Evolutionary conservation across 2,113 vertebrate species (phyloP), one percentile per base, ranked within the genome.

Genomic region (Pandion haliaetus): DNA sequence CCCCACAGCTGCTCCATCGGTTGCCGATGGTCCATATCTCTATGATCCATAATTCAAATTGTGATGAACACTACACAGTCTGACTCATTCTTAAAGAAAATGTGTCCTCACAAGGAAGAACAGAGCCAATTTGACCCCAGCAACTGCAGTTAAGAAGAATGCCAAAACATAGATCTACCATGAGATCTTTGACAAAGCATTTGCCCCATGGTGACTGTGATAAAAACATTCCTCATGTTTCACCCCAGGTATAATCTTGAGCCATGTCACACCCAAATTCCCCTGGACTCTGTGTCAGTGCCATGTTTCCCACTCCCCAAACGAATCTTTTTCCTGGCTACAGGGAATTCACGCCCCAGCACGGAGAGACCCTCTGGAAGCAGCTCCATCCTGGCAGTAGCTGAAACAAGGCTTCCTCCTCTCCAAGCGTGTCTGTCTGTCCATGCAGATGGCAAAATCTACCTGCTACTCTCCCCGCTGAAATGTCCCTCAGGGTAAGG

Each of bases 201-300:
- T 52, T 76, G 14, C 10, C 18, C 13, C 3, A 0, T 52, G 17
- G 24, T 32, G 8, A 52, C 58, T 8, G 0, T 44, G 14, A 65
- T 47, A 49, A 88, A 62, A 65, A 25, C 7, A 13, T 47, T 49
- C 42, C 42, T 54, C 13, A 2, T 42, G 12, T 10, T 25, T 81
- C 24, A 50, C 6, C 36, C 34, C 12, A 38, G 32, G 14, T 67
- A 26, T 32, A 38, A 52, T 59, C 36, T 50, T 52, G 18, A 45
- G 21, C 23, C 9, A 50, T 8, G 24, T 28, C 45, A 61, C 42
- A 47, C 34, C 8, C 24, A 59, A 16, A 67, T 74, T 49, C 38
- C 32, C 44, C 36, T 14, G 14, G 36, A 44, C 9, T 45, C 32
- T 32, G 10, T 34, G 45, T 59, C 36, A 36, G 20, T 32, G 52